Percentiles rank a stretch among this genome's conserved stretches.
These are phyloP conservation scores for Coecobrya sp. DNA, from an alignment of 2,888 invertebrate genomes.

Conservation along the genomic window DNA sequence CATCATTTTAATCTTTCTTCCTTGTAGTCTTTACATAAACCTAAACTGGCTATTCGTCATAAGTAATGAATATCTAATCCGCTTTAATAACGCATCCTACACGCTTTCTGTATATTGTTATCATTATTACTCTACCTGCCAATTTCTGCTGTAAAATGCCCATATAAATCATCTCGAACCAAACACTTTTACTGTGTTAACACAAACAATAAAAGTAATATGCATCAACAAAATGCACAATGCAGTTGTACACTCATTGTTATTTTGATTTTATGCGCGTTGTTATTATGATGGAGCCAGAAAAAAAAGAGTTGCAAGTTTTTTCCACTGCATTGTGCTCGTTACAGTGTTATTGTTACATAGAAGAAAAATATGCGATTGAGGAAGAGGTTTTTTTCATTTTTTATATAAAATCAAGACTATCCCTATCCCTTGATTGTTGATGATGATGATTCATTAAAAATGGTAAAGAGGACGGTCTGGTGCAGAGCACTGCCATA, in stretches of 20 bases:
- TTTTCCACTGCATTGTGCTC: neutral
- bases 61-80: neutral
- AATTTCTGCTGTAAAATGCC: constrained; percentile 21
- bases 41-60: neutral
- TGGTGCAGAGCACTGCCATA: neutral
- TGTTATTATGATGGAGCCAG: neutral
- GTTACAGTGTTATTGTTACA: neutral
- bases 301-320: neutral
- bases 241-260: neutral
- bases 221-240: neutral
- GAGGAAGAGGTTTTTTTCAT: constrained; percentile 9
- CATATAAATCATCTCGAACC: constrained; percentile 5
- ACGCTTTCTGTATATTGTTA: neutral
- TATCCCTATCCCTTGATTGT: constrained; percentile 9
- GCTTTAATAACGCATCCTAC: neutral
- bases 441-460: constrained; percentile 7
- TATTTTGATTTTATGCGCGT: neutral
- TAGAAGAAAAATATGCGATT: neutral
- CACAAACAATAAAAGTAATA: neutral
- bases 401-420: neutral
- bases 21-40: neutral
- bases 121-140: neutral
- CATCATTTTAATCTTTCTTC: neutral
- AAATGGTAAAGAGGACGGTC: neutral
- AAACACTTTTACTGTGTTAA: neutral